Conservation (phyloP, 2,113 vertebrate genomes). For the Rutilus rutilus region DNA sequence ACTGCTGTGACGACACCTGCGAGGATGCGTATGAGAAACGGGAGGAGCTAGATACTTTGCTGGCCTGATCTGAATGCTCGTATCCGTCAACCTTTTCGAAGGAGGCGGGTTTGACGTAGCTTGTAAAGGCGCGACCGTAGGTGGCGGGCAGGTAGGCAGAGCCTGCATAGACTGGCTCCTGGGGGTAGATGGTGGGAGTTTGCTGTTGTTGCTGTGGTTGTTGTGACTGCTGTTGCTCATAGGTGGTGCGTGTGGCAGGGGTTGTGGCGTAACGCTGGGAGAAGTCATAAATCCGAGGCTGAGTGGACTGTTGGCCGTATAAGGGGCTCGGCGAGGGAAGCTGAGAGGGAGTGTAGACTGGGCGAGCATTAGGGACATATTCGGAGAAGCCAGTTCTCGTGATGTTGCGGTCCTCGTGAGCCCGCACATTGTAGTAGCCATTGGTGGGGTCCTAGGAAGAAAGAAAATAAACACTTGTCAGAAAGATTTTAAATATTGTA, state of each 20-base stretch:
- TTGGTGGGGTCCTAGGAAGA: conserved; percentile 85
- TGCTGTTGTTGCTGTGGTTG: conserved; percentile 66
- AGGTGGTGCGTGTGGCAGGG: conserved; percentile 72
- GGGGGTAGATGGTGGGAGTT: conserved; percentile 71
- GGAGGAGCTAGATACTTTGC: conserved; percentile 80
- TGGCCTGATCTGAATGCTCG: conserved; percentile 81
- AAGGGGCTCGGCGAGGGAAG: conserved; percentile 75
- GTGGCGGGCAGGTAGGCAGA: conserved; percentile 83
- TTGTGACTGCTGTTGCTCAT: conserved; percentile 73
- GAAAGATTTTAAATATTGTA: background rate
- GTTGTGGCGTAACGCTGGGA: conserved; percentile 79
- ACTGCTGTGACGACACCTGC: conserved; percentile 81
- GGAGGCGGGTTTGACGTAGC: conserved; percentile 82
- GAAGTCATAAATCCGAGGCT: conserved; percentile 82
- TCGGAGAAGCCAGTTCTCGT: conserved; percentile 81
- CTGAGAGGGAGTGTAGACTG: conserved; percentile 79
- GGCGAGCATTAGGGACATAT: conserved; percentile 76
- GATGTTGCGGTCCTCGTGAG: conserved; percentile 80
- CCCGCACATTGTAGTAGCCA: conserved; percentile 90
- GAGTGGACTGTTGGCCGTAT: conserved; percentile 74
- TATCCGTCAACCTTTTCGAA: conserved; percentile 83
- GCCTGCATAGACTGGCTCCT: conserved; percentile 77
- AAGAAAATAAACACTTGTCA: background rate
- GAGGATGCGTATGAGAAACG: conserved; percentile 87
- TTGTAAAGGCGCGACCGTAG: conserved; percentile 86